These are phyloP conservation scores for Corella eumyota DNA, from an alignment of 23 tunicate genomes.

Conservation along the genomic window DNA sequence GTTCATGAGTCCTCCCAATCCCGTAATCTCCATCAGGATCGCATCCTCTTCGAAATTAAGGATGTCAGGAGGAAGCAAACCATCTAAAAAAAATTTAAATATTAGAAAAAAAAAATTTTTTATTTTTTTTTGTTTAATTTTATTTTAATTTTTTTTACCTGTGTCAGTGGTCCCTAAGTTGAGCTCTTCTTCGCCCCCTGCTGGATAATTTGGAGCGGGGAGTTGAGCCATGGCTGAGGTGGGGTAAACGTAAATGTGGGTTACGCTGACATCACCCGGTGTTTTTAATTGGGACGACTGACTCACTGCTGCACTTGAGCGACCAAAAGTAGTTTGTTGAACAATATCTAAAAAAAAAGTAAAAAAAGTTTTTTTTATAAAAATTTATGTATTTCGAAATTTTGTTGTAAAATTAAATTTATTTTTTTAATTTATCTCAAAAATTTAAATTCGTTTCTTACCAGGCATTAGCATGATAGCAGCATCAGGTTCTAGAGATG, in stretches of 20 bases:
- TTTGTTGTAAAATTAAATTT: background rate
- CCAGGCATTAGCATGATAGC: conserved; percentile 67
- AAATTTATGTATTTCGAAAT: background rate
- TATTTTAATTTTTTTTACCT: too few relatives aligned
- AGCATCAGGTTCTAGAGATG: conserved; percentile 83
- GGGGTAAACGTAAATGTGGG: conserved; percentile 77
- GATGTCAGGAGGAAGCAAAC: conserved; percentile 18
- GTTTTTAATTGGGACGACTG: conserved; percentile 58
- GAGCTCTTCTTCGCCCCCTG: conserved; percentile 37
- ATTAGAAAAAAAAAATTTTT: too few relatives aligned
- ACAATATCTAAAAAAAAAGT: conserved; percentile 37
- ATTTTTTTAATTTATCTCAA: background rate
- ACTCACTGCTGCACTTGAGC: conserved; percentile 18
- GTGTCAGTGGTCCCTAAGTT: conserved; percentile 16
- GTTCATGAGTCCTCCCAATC: conserved; percentile 10
- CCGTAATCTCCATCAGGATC: conserved; percentile 1
- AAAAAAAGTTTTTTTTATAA: conserved; percentile 1
- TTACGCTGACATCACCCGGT: conserved; percentile 72
- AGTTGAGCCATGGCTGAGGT: conserved; percentile 74
- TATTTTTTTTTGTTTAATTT: too few relatives aligned
- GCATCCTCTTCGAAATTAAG: conserved; percentile 14
- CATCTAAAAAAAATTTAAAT: conserved; percentile 5
- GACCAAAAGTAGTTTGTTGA: conserved; percentile 60
- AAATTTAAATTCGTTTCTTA: background rate
- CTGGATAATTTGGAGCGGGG: conserved; percentile 27